Base-by-base conservation (phyloP, 2,797 vertebrate genomes). In the Molossus molossus region DNA sequence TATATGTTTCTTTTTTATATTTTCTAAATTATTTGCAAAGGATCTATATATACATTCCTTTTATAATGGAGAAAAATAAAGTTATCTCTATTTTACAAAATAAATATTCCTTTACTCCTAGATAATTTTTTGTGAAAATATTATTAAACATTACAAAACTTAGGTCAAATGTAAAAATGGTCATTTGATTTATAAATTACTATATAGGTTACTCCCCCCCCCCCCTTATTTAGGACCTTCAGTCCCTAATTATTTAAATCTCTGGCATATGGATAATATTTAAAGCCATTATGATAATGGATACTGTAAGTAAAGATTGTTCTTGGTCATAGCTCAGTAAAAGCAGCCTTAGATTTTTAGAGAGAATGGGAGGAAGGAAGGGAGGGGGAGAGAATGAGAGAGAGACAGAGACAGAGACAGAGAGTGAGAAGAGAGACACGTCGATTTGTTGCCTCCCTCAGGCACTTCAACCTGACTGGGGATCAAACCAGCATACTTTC, bases 181-280 rank as follows among this genome's bases (percentile, higher is more conserved):
- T 70, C 67, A 45, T 9, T 75, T 89, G 9, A 62, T 77, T 67
- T 23, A 48, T 20, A 87, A 37, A 73, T 79, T 80, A 86, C 14
- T 67, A 15, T 37, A 29, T 12, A 72, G n/a, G 5, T 62, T 65
- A 8, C n/a, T 69, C 13, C 0, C 11, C 50, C 12, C 4, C 29
- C 50, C 12, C 5, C 33, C 53, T 62, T 29, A 9, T 20, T 62
- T n/a, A 72, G 33, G 12, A 64, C 1, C 12, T 29, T 81, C 29
- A 33, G 55, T 72, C 23, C 27, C 33, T 25, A 85, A n/a, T 62
- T 94, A 85, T 48, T 89, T 75, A 90, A 95, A 69, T 90, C 23
- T n/a, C 60, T n/a, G 53, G 3, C 55, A 73, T 50, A 33, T 48
- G 29, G 4, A 81, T 92, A 29, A 53, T 88, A 62, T 64, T 80